Base-by-base conservation (phyloP, 2,888 invertebrate species). In the Sisyra terminalis region DNA sequence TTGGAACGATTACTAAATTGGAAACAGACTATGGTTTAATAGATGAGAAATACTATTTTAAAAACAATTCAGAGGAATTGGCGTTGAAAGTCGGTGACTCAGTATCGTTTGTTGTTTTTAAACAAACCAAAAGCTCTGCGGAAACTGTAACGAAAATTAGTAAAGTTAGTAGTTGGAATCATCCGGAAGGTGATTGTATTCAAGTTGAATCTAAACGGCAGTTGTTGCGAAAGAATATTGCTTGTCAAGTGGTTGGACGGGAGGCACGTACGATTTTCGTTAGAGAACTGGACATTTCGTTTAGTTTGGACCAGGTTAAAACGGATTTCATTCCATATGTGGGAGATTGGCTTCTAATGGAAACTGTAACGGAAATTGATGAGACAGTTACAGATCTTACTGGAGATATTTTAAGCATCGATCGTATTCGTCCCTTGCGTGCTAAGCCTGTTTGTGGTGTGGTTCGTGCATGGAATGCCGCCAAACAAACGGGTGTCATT, bases 291-390 rank as follows among this genome's bases (percentile, higher is more conserved):
- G 64, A 72, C 44, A 53, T 78, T n/a, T 64, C 59, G 43, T 63
- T 82, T 40, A 67, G 71, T 53, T 60, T 84, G 39, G 75, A 83
- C 53, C 58, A 66, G 39, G 67, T 79, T 1, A 60, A 65, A 48
- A 68, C 74, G 2, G 70, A 70, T 40, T 78, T 83, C 56, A 57
- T 80, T 32, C 83, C 83, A 2, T 59, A 74, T 13, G 62, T 69
- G 47, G 84, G 84, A 2, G 85, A 85, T 57, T 76, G 77, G 67
- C 53, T 85, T 14, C 69, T 71, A 54, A 52, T 83, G 31, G 68
- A 69, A 45, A 75, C 75, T 40, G 66, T 70, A 47, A 70, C 78
- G 9, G 73, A 77, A 54, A 59, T 73, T 40, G 67, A 79, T 57
- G 70, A 72, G 47, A 55, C 65, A 7, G 65, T 65, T n/a, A 56